Evolutionary conservation across 2,888 invertebrate species (phyloP), one percentile per base, ranked within the genome.

Genomic region (Steromphala cineraria): DNA sequence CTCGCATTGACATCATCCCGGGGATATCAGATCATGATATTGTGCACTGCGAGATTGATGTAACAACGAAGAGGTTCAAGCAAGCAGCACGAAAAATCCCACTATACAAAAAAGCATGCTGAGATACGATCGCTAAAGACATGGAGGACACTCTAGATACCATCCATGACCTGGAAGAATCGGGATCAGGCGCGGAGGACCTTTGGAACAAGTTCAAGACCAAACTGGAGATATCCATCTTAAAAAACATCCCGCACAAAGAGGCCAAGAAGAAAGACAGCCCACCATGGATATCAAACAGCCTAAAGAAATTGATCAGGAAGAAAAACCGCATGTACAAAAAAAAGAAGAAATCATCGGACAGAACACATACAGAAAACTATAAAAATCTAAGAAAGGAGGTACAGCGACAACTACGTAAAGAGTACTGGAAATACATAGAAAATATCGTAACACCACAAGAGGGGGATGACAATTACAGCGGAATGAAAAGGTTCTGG

Each of bases 11-110:
- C 1, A 67, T 52, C 17, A 81, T 84, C 15, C 86, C 84, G 8
- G 84, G 84, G 7, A 75, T 85, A 0, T 83, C 83, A 15, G 83
- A 84, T 67, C 85, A 85, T 76, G 85, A 84, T 46, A 77, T 79
- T n/a, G 82, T 83, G 0, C 75, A 76, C 13, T 21, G 62, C 0
- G 79, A 84, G 40, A 17, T 80, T 21, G 55, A 81, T n/a, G 17
- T 46, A n/a, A n/a, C 55, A 8, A 53, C 76, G n/a, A 31, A 46
- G 3, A 67, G 24, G 15, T 15, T 21, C 17, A 80, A 28, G 21
- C 82, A 84, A 31, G 53, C 40, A 31, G 67, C 80, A 2, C 31
- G 82, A 0, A 52, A 76, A 21, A 83, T 82, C 2, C 81, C 81
- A 13, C 79, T 83, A 5, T 86, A 83, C 81, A 81, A 77, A n/a